These are phyloP conservation scores for Andinoacara biseriatus DNA, from an alignment of 2,113 vertebrate species.

Conservation along the genomic window DNA sequence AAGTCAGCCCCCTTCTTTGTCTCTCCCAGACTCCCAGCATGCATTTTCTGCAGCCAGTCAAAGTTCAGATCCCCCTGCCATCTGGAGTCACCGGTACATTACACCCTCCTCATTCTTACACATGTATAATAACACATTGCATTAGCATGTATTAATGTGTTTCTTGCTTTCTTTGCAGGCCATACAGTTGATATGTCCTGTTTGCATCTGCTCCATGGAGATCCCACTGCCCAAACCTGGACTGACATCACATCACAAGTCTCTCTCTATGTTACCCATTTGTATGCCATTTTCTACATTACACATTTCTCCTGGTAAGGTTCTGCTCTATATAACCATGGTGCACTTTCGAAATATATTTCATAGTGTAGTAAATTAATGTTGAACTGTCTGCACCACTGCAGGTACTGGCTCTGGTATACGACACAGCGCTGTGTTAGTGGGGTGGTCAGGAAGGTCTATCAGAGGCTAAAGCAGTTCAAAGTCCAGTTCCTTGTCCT, in stretches of 20 bases:
- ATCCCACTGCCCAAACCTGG: slow-evolving; percentile 86
- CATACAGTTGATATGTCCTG: slow-evolving; percentile 83
- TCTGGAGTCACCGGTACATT: slow-evolving; percentile 86
- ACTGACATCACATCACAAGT: slow-evolving; percentile 91
- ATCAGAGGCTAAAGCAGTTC: slow-evolving; percentile 89
- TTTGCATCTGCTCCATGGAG: slow-evolving; percentile 88
- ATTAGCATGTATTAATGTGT: slow-evolving; percentile 9
- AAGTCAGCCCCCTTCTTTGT: slow-evolving; percentile 86
- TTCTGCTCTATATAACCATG: neutral
- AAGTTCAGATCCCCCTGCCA: slow-evolving; percentile 92
- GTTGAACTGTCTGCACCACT: neutral
- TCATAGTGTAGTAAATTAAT: neutral
- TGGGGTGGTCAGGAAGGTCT: slow-evolving; percentile 88
- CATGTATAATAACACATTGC: neutral
- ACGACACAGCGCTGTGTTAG: slow-evolving; percentile 88
- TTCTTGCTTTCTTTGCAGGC: slow-evolving; percentile 73
- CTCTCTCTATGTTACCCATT: slow-evolving; percentile 86
- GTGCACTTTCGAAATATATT: slow-evolving; percentile 46
- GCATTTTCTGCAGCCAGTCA: slow-evolving; percentile 89
- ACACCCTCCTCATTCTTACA: neutral
- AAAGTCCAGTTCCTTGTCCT: slow-evolving; percentile 93
- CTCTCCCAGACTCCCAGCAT: slow-evolving; percentile 85
- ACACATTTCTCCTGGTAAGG: slow-evolving; percentile 95
- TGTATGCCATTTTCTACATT: slow-evolving; percentile 92
- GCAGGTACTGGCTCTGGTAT: slow-evolving; percentile 99